Base-by-base conservation (phyloP, 1,140 invertebrate genomes). In the Acromyrmex heyeri region DNA sequence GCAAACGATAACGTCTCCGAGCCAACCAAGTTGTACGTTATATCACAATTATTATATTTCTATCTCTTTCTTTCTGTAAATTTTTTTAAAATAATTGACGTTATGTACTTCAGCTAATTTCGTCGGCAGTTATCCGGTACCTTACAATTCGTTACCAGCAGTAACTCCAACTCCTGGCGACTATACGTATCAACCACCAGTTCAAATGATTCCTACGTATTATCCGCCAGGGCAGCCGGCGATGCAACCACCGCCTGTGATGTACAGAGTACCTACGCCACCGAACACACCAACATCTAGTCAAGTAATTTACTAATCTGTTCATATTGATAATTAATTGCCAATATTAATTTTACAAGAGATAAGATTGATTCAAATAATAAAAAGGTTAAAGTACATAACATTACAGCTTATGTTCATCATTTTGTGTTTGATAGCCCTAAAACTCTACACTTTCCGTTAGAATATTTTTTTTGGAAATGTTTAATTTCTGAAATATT, bases 241-340 rank as follows among this genome's bases (percentile, higher is more conserved):
- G 38, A 93, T 95, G 14, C 95, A 95, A 83, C 92, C 94, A 57
- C 91, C 93, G 64, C 93, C 94, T 6, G 92, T 95, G 24, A 93
- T 95, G 92, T 95, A 95, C 86, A 92, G 94, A 85, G 94, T 95
- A 76, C 92, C 95, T n/a, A 95, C 95, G 34, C 94, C 94, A 48
- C 94, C 94, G 14, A 95, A 94, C 67, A 95, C 94, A n/a, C 94
- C 94, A 24, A 95, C 93, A n/a, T 92, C 93, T 16, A 95, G 91
- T 92, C 94, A 95, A 91, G 93, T 93, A 85, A 82, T 62, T 73
- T 69, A 50, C 24, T 27, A 69, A 69, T 50, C 14, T 48, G 18
- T 59, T 62, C 4, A n/a, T 24, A 24, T 8, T 18, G 21, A 8
- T 5, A n/a, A 30, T 73, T 18, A 30, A 76, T 18, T 57, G 24